These are phyloP conservation scores for Sapayoa aenigma DNA, from an alignment of 2,113 vertebrate species.

Conservation along the genomic window DNA sequence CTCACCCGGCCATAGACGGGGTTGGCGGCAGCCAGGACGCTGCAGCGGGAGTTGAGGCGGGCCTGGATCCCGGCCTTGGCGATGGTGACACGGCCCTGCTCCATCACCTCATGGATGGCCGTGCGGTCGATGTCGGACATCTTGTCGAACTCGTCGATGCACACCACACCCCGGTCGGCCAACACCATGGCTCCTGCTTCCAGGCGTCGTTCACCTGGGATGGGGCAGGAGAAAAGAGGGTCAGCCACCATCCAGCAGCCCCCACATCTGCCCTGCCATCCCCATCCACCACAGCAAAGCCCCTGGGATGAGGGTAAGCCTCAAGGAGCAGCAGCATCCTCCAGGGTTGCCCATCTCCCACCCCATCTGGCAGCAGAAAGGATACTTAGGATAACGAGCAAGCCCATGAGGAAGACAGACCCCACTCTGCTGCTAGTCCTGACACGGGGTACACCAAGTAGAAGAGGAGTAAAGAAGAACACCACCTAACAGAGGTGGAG, in stretches of 20 bases:
- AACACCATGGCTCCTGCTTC: constrained; percentile 97
- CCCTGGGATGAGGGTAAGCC: not conserved
- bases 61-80: constrained; percentile 97
- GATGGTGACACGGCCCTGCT: constrained; percentile 95
- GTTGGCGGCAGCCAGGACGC: constrained; percentile 93
- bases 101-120: constrained; percentile 99
- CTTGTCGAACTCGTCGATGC: constrained; percentile 98
- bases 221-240: not conserved
- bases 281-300: not conserved
- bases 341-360: not conserved
- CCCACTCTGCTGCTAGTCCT: not conserved
- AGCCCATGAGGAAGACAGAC: not conserved
- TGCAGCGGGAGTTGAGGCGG: constrained; percentile 94
- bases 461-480: not conserved
- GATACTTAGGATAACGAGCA: not conserved
- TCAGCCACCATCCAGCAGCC: rapidly evolving
- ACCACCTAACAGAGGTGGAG: not conserved
- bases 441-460: not conserved
- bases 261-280: too few species aligned
- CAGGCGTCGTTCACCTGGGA: constrained; percentile 86
- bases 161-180: constrained; percentile 93
- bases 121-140: constrained; percentile 99
- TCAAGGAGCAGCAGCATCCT: not conserved
- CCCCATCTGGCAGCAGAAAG: not conserved
- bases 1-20: constrained; percentile 93